Evolutionary conservation across 2,888 invertebrate species (phyloP).

Genomic region (Latheticus oryzae): DNA sequence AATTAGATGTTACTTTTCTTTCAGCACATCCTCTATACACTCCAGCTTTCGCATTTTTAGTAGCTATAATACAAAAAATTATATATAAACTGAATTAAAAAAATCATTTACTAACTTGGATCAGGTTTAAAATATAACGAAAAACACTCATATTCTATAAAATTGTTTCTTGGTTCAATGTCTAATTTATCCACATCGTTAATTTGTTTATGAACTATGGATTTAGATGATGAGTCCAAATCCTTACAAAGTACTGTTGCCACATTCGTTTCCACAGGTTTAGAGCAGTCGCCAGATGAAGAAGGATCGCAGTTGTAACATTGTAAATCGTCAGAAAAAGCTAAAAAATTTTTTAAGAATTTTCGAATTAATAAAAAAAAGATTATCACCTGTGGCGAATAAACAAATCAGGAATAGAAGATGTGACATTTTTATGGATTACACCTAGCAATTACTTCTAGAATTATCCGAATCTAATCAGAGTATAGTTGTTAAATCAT

Average conservation of each 20-base stretch:
- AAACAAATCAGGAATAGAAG: too few species aligned
- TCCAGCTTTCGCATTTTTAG: not conserved
- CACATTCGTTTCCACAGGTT: not conserved
- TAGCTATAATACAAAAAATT: too few species aligned
- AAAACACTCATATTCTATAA: not conserved
- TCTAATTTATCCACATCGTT: slow-evolving; percentile 1
- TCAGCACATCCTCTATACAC: slow-evolving; percentile 11
- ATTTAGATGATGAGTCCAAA: too few species aligned
- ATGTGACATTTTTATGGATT: too few species aligned
- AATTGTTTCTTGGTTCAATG: not conserved
- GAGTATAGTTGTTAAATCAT: too few species aligned
- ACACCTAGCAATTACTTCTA: too few species aligned
- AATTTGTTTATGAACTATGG: not conserved
- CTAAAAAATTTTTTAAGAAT: not conserved
- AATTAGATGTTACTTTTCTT: not conserved
- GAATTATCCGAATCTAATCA: too few species aligned
- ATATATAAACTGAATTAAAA: too few species aligned
- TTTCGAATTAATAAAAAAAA: not conserved
- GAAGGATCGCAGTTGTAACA: slow-evolving; percentile 8
- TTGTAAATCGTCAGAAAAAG: not conserved
- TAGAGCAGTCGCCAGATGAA: not conserved
- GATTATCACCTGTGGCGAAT: too few species aligned
- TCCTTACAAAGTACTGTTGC: too few species aligned
- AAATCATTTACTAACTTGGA: not conserved
- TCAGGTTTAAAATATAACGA: not conserved